Percentiles rank a stretch among this genome's conserved stretches.
These are phyloP conservation scores for Sarcophaga rosellei DNA, from an alignment of 2,888 invertebrate species.

Conservation along the genomic window DNA sequence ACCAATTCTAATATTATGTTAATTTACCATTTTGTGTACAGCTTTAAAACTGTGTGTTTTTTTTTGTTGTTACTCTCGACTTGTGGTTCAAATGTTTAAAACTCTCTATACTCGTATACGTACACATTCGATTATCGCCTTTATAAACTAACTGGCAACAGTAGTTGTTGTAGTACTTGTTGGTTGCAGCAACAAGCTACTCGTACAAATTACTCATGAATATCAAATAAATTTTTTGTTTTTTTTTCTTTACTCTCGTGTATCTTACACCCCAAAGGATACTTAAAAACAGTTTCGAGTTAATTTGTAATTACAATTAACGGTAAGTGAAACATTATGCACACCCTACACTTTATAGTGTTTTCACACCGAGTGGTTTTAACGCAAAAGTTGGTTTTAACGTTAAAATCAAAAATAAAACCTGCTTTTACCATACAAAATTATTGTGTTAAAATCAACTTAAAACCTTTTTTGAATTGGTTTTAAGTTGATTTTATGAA, in stretches of 20 bases:
- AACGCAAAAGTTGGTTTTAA: too few relatives aligned
- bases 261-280: constrained; percentile 44
- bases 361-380: too few relatives aligned
- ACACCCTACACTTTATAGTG: constrained; percentile 16
- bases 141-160: constrained; percentile 36
- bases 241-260: background rate
- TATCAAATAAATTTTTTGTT: constrained; percentile 35
- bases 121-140: constrained; percentile 70
- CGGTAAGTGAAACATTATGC: background rate
- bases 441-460: too few relatives aligned
- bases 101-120: constrained; percentile 21
- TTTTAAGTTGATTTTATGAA: too few relatives aligned
- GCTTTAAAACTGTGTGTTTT: background rate
- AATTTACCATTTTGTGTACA: constrained; percentile 73
- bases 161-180: background rate
- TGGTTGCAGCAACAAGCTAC: constrained; percentile 47
- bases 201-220: constrained; percentile 67
- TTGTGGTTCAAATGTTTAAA: constrained; percentile 55
- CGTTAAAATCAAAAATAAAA: too few relatives aligned
- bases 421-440: too few relatives aligned
- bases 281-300: constrained; percentile 1
- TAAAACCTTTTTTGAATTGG: too few relatives aligned
- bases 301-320: constrained; percentile 31
- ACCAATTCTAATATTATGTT: constrained; percentile 80
- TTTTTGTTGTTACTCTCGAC: constrained; percentile 35